phyloP scores from a whole-genome alignment of 2,797 vertebrate genomes.

The Acrossocheilus fasciatus region DNA sequence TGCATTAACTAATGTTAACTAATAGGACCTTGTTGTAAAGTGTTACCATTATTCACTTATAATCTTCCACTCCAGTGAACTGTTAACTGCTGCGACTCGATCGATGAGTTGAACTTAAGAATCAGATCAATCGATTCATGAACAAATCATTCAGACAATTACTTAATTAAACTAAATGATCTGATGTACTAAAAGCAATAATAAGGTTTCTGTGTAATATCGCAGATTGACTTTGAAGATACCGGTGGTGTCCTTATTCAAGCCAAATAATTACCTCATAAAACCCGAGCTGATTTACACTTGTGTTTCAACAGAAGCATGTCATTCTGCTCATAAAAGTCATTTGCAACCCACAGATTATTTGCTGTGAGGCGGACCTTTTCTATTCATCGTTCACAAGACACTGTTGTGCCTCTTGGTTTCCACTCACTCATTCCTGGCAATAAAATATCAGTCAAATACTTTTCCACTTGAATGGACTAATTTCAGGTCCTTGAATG shows the following conservation, averaged over 20 bases:
- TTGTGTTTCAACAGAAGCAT: slow-evolving; percentile 30
- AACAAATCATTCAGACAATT: neutral
- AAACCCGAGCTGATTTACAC: slow-evolving; percentile 33
- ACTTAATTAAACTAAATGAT: neutral
- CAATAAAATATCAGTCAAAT: slow-evolving; percentile 72
- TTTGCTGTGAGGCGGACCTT: slow-evolving; percentile 46
- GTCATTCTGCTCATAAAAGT: slow-evolving; percentile 47
- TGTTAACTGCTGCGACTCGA: neutral
- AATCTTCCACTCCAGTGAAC: neutral
- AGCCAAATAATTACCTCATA: slow-evolving; percentile 17
- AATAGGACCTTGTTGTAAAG: neutral
- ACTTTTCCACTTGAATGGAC: slow-evolving; percentile 60
- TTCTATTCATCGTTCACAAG: slow-evolving; percentile 51
- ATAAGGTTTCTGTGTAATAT: neutral
- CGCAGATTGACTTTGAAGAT: slow-evolving; percentile 14
- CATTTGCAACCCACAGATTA: slow-evolving; percentile 45
- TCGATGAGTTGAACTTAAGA: neutral
- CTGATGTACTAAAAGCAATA: neutral
- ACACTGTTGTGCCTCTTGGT: slow-evolving; percentile 56
- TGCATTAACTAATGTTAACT: neutral
- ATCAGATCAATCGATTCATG: neutral
- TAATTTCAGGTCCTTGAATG: slow-evolving; percentile 69
- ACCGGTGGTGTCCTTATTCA: neutral
- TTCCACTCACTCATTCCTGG: slow-evolving; percentile 61
- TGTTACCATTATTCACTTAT: neutral